Percentiles rank a stretch among this genome's conserved stretches.
Conservation (phyloP, 2,113 vertebrate genomes). For the Calonectris borealis region DNA sequence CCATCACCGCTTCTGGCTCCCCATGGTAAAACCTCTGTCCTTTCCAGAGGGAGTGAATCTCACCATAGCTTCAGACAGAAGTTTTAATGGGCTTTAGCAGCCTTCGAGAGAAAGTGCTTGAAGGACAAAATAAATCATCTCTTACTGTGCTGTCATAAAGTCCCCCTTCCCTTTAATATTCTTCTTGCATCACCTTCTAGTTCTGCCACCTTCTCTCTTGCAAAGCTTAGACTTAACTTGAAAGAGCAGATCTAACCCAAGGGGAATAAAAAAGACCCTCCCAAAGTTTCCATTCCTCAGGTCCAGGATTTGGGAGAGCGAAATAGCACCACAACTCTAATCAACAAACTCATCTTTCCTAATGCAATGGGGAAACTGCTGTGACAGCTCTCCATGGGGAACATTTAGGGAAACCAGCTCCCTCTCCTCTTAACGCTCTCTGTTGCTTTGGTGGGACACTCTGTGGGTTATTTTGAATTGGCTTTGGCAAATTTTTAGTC, state of each 20-base stretch:
- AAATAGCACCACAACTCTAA: not conserved
- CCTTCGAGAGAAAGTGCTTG: not conserved
- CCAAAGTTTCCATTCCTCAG: not conserved
- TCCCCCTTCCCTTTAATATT: constrained; percentile 26
- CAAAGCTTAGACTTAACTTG: not conserved
- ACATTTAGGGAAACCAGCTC: not conserved
- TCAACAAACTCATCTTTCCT: not conserved
- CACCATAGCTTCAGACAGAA: not conserved
- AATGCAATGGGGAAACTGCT: not conserved
- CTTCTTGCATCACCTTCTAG: not conserved
- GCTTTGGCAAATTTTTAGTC: not conserved
- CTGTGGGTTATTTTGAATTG: not conserved
- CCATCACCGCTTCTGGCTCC: not conserved
- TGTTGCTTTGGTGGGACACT: not conserved
- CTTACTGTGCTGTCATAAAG: constrained; percentile 8
- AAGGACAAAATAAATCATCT: constrained; percentile 53
- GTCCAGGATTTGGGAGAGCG: not conserved
- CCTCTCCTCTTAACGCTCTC: not conserved
- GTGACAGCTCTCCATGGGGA: not conserved
- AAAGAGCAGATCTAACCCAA: not conserved
- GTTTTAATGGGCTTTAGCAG: constrained; percentile 43
- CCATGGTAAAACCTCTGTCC: constrained; percentile 17
- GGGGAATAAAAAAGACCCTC: not conserved
- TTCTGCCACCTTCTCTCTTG: not conserved
- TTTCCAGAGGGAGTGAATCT: constrained; percentile 17